A percentile compares a stretch with the other conserved stretches of the same genome.
phyloP scores from a whole-genome alignment of 2,113 vertebrate species.

The Myocastor coypus region DNA sequence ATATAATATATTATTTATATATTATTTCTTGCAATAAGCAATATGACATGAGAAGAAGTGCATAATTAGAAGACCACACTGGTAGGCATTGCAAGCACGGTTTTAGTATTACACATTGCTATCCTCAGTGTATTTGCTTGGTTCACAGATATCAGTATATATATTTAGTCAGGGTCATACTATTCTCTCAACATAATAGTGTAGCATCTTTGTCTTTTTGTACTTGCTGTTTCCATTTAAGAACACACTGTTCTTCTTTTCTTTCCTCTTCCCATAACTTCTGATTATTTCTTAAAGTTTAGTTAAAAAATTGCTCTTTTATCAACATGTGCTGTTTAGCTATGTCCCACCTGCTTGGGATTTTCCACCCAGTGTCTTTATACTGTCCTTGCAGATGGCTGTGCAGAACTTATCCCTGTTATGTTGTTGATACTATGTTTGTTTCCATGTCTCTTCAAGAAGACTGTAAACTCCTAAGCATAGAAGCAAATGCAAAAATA shows the following conservation, averaged over 20 bases:
- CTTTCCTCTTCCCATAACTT: not conserved
- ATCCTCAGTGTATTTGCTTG: too few relatives aligned
- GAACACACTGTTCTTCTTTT: not conserved
- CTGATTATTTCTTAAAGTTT: not conserved
- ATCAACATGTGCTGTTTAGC: not conserved
- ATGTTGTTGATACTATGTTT: conserved; percentile 1
- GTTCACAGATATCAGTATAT: too few relatives aligned
- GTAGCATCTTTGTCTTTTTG: conserved; percentile 13
- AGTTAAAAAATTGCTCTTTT: not conserved
- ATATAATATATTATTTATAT: too few relatives aligned
- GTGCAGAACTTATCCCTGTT: not conserved
- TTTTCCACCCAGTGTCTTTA: not conserved
- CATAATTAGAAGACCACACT: too few relatives aligned
- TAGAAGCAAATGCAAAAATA: not conserved
- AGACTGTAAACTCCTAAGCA: not conserved
- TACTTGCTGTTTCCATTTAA: not conserved
- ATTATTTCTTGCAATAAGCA: too few relatives aligned
- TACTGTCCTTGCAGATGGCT: not conserved
- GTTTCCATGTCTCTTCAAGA: not conserved
- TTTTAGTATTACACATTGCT: too few relatives aligned
- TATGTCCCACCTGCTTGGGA: not conserved
- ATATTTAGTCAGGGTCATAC: too few relatives aligned
- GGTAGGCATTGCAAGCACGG: too few relatives aligned
- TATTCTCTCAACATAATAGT: not conserved
- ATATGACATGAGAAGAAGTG: too few relatives aligned